These are phyloP conservation scores for Spilogale gracilis DNA, from an alignment of 2,113 vertebrate genomes.

Conservation along the genomic window DNA sequence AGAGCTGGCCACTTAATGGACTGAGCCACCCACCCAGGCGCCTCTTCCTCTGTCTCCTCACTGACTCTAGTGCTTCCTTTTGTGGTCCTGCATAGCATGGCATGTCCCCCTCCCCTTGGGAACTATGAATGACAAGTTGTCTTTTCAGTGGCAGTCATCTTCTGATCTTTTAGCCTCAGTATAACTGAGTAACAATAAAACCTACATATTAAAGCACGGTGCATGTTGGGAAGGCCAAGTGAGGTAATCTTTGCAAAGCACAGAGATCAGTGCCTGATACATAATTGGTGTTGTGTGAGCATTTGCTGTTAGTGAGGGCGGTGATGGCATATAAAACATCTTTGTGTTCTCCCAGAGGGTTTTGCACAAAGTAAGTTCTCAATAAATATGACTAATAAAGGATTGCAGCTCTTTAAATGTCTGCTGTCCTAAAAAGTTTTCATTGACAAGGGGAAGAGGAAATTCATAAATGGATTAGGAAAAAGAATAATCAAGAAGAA, in stretches of 20 bases:
- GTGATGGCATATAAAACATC: neutral
- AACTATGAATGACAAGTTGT: neutral
- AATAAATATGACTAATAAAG: conserved; percentile 28
- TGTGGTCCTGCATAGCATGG: neutral
- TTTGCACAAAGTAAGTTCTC: neutral
- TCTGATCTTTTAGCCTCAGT: neutral
- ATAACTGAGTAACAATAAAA: conserved; percentile 24
- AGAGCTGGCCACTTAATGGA: neutral
- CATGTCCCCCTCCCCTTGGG: neutral
- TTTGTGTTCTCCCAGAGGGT: neutral
- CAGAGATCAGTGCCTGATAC: neutral
- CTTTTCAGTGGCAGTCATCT: neutral
- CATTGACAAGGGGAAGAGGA: neutral
- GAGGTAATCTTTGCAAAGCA: neutral
- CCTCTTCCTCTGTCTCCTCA: neutral
- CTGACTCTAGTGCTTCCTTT: neutral
- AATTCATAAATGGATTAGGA: conserved; percentile 3
- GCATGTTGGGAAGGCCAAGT: neutral
- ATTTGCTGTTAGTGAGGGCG: neutral
- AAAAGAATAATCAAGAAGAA: conserved; percentile 17
- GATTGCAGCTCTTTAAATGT: neutral
- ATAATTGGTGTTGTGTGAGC: neutral
- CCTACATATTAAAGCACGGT: neutral
- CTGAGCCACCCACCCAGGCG: neutral
- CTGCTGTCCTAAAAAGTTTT: neutral